A percentile compares a stretch with the other conserved stretches of the same genome.
These are phyloP conservation scores for Lydus trimaculatus DNA, from an alignment of 2,888 invertebrate genomes.

Conservation along the genomic window DNA sequence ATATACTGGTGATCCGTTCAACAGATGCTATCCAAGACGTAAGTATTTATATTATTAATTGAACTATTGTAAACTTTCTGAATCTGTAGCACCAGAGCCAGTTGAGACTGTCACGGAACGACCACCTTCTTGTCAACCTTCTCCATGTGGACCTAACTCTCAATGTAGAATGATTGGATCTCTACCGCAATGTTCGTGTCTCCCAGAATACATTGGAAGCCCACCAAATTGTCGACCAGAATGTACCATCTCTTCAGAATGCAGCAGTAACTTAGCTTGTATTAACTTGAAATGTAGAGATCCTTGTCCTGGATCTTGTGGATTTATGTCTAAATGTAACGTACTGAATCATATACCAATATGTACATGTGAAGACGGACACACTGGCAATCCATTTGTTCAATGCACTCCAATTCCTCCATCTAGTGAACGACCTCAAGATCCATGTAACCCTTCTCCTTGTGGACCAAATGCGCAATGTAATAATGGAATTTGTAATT, in stretches of 20 bases:
- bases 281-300: conserved; percentile 81
- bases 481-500: conserved; percentile 69
- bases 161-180: conserved; percentile 78
- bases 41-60: conserved; percentile 61
- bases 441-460: conserved; percentile 75
- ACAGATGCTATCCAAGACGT: conserved; percentile 75
- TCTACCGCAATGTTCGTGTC: conserved; percentile 80
- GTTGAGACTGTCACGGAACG: conserved; percentile 64
- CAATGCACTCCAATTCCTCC: conserved; percentile 69
- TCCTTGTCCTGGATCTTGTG: conserved; percentile 85
- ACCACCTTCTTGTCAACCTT: conserved; percentile 80
- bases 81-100: conserved; percentile 22
- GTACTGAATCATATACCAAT: conserved; percentile 83
- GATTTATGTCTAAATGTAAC: conserved; percentile 79
- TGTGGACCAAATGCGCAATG: conserved; percentile 79
- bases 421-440: conserved; percentile 56
- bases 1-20: conserved; percentile 88
- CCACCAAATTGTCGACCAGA: conserved; percentile 83
- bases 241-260: conserved; percentile 81
- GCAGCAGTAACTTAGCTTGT: conserved; percentile 78
- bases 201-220: conserved; percentile 78
- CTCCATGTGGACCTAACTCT: conserved; percentile 86
- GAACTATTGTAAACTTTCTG: conserved; percentile 37
- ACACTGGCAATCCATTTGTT: conserved; percentile 82
- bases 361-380: conserved; percentile 77